A percentile compares a stretch with the other conserved stretches of the same genome.
Conservation (phyloP, 2,888 invertebrate genomes). For the Laothoe populi region DNA sequence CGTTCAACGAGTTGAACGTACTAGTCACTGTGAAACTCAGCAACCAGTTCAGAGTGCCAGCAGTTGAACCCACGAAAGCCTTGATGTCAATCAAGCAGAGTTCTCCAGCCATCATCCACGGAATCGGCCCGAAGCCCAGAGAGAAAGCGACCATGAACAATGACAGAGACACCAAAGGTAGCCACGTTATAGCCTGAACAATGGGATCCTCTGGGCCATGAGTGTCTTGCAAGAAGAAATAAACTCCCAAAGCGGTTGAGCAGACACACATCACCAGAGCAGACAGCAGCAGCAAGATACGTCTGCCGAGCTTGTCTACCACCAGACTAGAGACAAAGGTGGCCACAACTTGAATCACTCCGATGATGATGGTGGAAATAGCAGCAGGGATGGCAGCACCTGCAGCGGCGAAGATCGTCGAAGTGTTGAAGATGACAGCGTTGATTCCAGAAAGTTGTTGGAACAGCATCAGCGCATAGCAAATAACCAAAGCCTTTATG, state of each 20-base stretch:
- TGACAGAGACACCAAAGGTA: conserved; percentile 90
- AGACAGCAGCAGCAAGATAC: conserved; percentile 90
- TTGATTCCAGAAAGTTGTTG: conserved; percentile 95
- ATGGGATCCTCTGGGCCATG: conserved; percentile 60
- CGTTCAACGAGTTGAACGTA: conserved; percentile 86
- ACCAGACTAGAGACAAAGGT: conserved; percentile 90
- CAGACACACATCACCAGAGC: conserved; percentile 89
- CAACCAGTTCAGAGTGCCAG: conserved; percentile 93
- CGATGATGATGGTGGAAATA: conserved; percentile 91
- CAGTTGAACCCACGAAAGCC: conserved; percentile 90
- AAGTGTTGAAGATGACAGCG: conserved; percentile 92
- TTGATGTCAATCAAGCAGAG: conserved; percentile 92
- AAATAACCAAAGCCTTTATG: conserved; percentile 88
- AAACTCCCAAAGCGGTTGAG: conserved; percentile 88
- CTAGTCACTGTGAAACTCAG: conserved; percentile 92
- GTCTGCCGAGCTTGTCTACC: conserved; percentile 92
- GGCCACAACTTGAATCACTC: conserved; percentile 91
- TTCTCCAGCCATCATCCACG: conserved; percentile 93
- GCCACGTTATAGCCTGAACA: conserved; percentile 86
- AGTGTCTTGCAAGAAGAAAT: conserved; percentile 83
- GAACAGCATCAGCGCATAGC: conserved; percentile 93
- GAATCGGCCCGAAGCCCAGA: conserved; percentile 94
- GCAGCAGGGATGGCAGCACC: conserved; percentile 84
- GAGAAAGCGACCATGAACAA: conserved; percentile 93
- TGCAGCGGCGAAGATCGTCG: conserved; percentile 89